A percentile compares a stretch with the other conserved stretches of the same genome.
Conservation (phyloP, 2,797 vertebrate species). For the Bovichtus variegatus region DNA sequence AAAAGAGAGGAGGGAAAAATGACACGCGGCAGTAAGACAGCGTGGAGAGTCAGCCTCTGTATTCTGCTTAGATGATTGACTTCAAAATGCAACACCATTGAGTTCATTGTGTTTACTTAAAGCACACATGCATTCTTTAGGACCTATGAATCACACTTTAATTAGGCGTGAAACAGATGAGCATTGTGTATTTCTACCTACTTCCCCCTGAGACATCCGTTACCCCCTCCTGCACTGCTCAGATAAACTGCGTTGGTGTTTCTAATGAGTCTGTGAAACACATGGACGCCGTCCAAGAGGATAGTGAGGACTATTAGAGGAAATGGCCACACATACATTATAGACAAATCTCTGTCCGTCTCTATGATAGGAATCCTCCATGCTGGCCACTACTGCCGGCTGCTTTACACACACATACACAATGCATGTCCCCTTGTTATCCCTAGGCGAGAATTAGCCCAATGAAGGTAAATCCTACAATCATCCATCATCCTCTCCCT, state of each 20-base stretch:
- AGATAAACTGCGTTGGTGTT: conserved; percentile 28
- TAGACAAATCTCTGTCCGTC: not conserved
- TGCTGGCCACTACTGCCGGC: not conserved
- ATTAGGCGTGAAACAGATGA: conserved; percentile 46
- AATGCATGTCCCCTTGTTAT: not conserved
- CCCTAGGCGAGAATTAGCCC: not conserved
- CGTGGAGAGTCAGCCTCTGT: not conserved
- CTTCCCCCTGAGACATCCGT: conserved; percentile 33
- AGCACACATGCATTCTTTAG: conserved; percentile 7
- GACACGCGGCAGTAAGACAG: not conserved
- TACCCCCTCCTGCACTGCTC: not conserved
- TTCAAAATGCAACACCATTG: conserved; percentile 13
- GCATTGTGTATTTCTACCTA: conserved; percentile 40
- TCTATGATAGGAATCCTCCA: not conserved
- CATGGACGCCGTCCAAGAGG: conserved; percentile 41
- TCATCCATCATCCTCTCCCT: not conserved
- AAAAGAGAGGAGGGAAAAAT: not conserved
- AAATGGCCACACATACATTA: conserved; percentile 3
- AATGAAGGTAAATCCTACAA: not conserved
- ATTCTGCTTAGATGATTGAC: not conserved
- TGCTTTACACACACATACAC: not conserved
- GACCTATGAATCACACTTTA: conserved; percentile 34
- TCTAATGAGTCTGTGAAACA: conserved; percentile 48
- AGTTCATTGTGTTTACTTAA: not conserved
- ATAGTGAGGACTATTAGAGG: conserved; percentile 19